Percentiles rank a stretch among this genome's conserved stretches.
Evolutionary conservation across 2,888 invertebrate genomes (phyloP).

Genomic region (Acanthosepion pharaonis): DNA sequence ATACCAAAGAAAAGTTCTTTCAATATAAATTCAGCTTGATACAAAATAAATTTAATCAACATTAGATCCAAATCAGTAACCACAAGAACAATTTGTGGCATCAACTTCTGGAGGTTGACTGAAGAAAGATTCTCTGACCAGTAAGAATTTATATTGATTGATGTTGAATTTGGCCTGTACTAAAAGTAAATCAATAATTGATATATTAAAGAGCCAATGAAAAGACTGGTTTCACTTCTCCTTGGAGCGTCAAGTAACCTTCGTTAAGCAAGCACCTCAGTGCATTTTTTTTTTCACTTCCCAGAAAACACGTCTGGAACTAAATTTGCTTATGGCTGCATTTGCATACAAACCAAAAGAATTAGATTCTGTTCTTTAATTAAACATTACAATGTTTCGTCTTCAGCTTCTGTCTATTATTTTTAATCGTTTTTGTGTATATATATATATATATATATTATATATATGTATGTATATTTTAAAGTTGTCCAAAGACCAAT

Average conservation of each 20-base stretch:
- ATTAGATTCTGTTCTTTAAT: not conserved
- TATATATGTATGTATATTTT: too few relatives aligned
- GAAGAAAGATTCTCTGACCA: constrained; percentile 33
- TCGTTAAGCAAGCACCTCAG: not conserved
- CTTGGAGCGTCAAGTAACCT: not conserved
- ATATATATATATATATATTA: too few relatives aligned
- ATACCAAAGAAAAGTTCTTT: too few relatives aligned
- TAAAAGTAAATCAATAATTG: not conserved
- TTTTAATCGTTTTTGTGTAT: not conserved
- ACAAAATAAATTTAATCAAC: not conserved
- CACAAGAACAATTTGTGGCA: too few relatives aligned
- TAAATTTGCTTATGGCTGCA: constrained; percentile 6
- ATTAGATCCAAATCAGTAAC: not conserved
- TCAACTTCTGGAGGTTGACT: not conserved
- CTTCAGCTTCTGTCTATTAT: not conserved
- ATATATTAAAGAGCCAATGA: not conserved
- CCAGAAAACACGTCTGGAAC: not conserved
- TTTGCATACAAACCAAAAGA: constrained; percentile 33
- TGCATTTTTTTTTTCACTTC: not conserved
- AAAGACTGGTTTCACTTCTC: not conserved
- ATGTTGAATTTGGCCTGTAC: not conserved
- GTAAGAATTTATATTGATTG: not conserved
- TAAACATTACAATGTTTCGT: not conserved
- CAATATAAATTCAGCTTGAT: not conserved
- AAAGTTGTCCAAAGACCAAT: not conserved